Base-by-base conservation (phyloP, 1,140 invertebrate species). In the Bilobella aurantiaca region DNA sequence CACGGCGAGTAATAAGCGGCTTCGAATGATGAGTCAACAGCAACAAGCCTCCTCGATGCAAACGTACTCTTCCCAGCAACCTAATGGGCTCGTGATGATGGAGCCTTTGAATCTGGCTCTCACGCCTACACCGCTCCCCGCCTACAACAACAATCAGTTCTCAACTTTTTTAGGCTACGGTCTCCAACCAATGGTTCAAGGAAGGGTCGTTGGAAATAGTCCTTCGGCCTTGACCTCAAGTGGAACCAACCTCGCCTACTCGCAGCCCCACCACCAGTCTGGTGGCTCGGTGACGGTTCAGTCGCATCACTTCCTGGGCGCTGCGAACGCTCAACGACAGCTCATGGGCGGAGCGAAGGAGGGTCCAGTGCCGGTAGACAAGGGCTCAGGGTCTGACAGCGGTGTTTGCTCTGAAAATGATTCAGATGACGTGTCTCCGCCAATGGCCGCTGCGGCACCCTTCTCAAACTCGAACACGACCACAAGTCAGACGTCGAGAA, bases 391-490 rank as follows among this genome's bases (percentile, higher is more conserved):
- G 1, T 61, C 58, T 2, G 64, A 66, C 42, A 37, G 30, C 23
- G 64, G 64, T 1, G 64, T 66, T 25, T 66, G 64, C 34, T 66
- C 64, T 2, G 64, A 66, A 37, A 66, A 66, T 56, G 64, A 66
- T 28, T 49, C 58, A 14, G 64, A 66, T 53, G 57, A 32, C 29
- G 53, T 31, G 30, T 57, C 64, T 18, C 58, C 64, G 3, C 49
- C 49, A 12, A 53, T 53, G 49, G 8, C 34, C 34, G 8, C 34
- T 42, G n/a, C n/a, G n/a, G n/a, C n/a, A n/a, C n/a, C n/a, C n/a
- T n/a, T n/a, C n/a, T n/a, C n/a, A n/a, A n/a, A n/a, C n/a, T n/a
- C n/a, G n/a, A n/a, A n/a, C n/a, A n/a, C n/a, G n/a, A n/a, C n/a
- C n/a, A n/a, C n/a, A n/a, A n/a, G n/a, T n/a, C n/a, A n/a, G n/a